Evolutionary conservation across 2,797 vertebrate species (phyloP), one percentile per base, ranked within the genome.

Genomic region (Onychomys leucogaster): DNA sequence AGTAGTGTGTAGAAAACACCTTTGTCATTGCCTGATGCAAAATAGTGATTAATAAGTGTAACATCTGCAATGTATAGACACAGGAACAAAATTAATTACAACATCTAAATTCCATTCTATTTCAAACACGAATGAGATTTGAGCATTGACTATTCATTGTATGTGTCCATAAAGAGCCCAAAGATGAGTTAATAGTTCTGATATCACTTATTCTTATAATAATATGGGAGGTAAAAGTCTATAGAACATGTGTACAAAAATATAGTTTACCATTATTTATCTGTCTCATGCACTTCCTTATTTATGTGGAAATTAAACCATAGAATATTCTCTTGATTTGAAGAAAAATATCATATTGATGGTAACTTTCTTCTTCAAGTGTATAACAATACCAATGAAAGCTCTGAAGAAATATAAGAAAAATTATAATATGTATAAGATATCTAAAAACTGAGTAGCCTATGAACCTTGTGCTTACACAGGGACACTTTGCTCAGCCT

Each of bases 321-420:
- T 76, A 91, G 13, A 94, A 73, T n/a, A 71, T 71, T 83, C 12
- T 34, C 5, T 34, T 88, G 87, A 77, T 90, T 92, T 94, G 37
- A 16, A 63, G 17, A 63, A 16, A 21, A 63, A 63, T 63, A 63
- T 32, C 83, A 61, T 32, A 32, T 29, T 63, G 25, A 83, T 43
- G 27, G 14, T 32, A 10, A 32, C 41, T 83, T 32, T 83, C 27
- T 83, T 43, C 59, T 21, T 63, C 16, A 83, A 32, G 10, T 32
- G 2, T 32, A 2, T 83, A 59, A 43, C 27, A 63, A 19, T 21
- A 43, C 21, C 25, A 63, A 63, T 43, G 25, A 43, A 27, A 83
- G 37, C 27, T 3, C 6, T 83, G 4, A 83, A 46, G 27, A 43
- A 10, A 83, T 29, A 43, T 61, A 29, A 61, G 63, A 63, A 63